Percentiles rank a stretch among this genome's conserved stretches.
Evolutionary conservation across 2,113 vertebrate species (phyloP).

Genomic region (Muntiacus muntjak): DNA sequence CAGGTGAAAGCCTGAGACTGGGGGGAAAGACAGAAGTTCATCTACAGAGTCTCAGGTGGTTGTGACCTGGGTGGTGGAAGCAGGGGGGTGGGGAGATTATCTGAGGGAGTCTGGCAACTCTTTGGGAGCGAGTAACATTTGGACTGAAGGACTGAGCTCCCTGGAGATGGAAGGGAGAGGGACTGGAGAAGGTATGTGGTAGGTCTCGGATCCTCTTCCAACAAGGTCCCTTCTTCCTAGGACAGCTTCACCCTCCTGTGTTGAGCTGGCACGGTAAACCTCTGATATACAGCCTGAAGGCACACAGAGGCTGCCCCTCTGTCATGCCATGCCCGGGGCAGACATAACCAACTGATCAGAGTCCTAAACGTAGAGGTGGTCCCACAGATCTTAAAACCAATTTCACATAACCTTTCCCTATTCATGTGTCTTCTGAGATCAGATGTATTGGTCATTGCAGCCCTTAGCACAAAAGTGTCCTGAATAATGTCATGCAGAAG

Average conservation of each 20-base stretch:
- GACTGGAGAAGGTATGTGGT: rapidly evolving
- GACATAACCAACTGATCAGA: neutral
- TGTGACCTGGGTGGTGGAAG: neutral
- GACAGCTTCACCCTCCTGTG: rapidly evolving
- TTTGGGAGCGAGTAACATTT: neutral
- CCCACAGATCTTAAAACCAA: neutral
- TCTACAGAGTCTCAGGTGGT: neutral
- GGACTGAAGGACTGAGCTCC: neutral
- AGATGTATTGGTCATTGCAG: neutral
- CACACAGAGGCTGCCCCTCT: neutral
- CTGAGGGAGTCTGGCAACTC: neutral
- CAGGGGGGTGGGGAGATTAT: neutral
- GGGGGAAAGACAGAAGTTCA: neutral
- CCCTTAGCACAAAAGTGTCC: neutral
- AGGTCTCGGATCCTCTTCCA: neutral
- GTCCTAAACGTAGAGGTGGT: neutral
- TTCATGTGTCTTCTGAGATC: neutral
- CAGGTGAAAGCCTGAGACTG: neutral
- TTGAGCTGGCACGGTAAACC: neutral
- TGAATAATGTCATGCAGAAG: neutral
- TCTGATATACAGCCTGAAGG: rapidly evolving
- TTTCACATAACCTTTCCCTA: neutral
- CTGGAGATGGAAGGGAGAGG: neutral
- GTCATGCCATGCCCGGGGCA: neutral
- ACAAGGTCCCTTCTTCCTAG: neutral